Conservation (phyloP, 2,888 invertebrate species). For the Cephus rjabovi region DNA sequence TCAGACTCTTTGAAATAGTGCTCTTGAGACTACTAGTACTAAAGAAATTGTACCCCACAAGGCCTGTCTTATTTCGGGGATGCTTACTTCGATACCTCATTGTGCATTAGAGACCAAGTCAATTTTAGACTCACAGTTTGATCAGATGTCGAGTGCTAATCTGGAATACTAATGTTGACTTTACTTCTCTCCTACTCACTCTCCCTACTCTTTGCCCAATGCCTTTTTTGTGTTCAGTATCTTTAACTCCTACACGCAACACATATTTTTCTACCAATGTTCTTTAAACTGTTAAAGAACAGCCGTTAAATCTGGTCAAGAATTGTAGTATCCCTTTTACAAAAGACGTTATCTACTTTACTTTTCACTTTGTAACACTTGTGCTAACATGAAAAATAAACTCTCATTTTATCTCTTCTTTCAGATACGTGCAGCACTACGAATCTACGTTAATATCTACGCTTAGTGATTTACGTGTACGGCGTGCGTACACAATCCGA, state of each 20-base stretch:
- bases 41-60: neutral
- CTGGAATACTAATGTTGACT: neutral
- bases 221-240: neutral
- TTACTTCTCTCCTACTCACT: neutral
- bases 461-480: slow-evolving; percentile 38
- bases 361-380: neutral
- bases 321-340: neutral
- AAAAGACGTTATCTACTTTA: neutral
- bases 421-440: slow-evolving; percentile 38
- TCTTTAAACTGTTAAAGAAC: neutral
- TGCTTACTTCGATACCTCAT: neutral
- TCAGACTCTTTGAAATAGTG: slow-evolving; percentile 12
- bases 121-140: neutral
- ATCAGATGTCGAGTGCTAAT: slow-evolving; percentile 6
- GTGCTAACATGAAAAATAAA: neutral
- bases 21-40: neutral
- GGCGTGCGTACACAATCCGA: slow-evolving; percentile 22
- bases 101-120: neutral
- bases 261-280: neutral
- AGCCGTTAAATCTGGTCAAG: neutral
- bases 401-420: slow-evolving; percentile 25
- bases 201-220: neutral
- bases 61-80: neutral
- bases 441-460: slow-evolving; percentile 25
- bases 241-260: neutral